phyloP scores from a whole-genome alignment of 2,797 vertebrate species.

The Anolis apletophallus region DNA sequence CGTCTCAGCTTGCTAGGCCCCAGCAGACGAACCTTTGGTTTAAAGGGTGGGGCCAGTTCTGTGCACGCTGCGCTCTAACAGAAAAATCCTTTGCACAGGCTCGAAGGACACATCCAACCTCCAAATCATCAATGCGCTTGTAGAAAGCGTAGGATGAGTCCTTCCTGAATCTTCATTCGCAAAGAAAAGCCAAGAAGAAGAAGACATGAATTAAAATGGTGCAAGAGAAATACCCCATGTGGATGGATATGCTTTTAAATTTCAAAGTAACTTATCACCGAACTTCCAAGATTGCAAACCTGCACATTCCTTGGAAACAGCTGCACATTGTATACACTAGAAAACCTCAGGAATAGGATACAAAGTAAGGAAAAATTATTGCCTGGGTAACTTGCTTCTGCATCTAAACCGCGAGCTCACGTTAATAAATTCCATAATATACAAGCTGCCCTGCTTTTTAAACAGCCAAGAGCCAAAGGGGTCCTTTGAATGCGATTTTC shows the following conservation, averaged over 20 bases:
- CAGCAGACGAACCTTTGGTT: too few species aligned
- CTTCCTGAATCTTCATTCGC: too few species aligned
- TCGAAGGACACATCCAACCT: too few species aligned
- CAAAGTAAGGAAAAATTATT: too few species aligned
- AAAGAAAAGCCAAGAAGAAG: too few species aligned
- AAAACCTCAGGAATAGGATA: not conserved
- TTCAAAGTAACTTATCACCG: not conserved
- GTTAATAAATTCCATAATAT: not conserved
- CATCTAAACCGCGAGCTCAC: not conserved
- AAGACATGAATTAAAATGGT: not conserved
- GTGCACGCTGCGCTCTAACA: too few species aligned
- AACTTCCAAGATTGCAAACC: not conserved
- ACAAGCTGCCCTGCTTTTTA: not conserved
- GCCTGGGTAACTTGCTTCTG: not conserved
- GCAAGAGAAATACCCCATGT: not conserved
- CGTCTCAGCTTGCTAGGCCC: too few species aligned
- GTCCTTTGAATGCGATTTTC: not conserved
- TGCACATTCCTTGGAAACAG: not conserved
- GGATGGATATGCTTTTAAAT: too few species aligned
- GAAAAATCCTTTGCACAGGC: too few species aligned
- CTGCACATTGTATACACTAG: not conserved
- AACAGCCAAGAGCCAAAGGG: not conserved
- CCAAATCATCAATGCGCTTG: too few species aligned
- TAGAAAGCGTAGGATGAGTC: too few species aligned
- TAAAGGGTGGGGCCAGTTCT: too few species aligned